Conservation (phyloP, 2,888 invertebrate genomes). For the Lordiphosa andalusiaca region DNA sequence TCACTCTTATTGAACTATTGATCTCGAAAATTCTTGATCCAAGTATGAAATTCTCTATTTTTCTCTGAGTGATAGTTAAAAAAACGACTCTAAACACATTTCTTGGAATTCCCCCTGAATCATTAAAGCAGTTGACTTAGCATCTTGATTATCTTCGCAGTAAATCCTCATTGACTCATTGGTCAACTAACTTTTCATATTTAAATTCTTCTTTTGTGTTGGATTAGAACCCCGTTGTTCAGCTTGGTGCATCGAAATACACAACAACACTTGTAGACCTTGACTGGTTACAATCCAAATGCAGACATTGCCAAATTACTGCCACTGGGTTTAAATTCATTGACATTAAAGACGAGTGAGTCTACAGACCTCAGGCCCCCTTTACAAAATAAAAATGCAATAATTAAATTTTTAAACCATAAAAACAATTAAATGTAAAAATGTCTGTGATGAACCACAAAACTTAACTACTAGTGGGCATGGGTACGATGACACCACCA, state of each 20-base stretch:
- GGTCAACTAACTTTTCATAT: not conserved
- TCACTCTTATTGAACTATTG: too few relatives aligned
- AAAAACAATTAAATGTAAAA: conserved; percentile 55
- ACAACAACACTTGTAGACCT: conserved; percentile 20
- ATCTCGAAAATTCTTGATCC: too few relatives aligned
- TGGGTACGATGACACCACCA: conserved; percentile 38
- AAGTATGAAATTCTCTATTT: too few relatives aligned
- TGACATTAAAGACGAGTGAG: conserved; percentile 5
- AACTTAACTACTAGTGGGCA: conserved; percentile 28
- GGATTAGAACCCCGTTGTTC: conserved; percentile 2
- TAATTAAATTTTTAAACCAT: conserved; percentile 64
- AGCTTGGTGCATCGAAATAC: not conserved
- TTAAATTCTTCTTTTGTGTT: conserved; percentile 1
- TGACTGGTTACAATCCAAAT: conserved; percentile 35
- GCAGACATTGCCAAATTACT: conserved; percentile 36
- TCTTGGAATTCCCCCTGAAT: too few relatives aligned
- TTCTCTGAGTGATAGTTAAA: too few relatives aligned
- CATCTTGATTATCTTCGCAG: too few relatives aligned
- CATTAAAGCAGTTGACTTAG: too few relatives aligned
- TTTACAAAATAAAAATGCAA: conserved; percentile 34
- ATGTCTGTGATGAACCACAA: conserved; percentile 30
- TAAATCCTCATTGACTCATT: too few relatives aligned
- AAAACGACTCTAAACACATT: too few relatives aligned
- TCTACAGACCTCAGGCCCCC: conserved; percentile 43
- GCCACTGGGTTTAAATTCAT: conserved; percentile 9